phyloP scores from a whole-genome alignment of 2,113 vertebrate species.

The Tauraco erythrolophus region DNA sequence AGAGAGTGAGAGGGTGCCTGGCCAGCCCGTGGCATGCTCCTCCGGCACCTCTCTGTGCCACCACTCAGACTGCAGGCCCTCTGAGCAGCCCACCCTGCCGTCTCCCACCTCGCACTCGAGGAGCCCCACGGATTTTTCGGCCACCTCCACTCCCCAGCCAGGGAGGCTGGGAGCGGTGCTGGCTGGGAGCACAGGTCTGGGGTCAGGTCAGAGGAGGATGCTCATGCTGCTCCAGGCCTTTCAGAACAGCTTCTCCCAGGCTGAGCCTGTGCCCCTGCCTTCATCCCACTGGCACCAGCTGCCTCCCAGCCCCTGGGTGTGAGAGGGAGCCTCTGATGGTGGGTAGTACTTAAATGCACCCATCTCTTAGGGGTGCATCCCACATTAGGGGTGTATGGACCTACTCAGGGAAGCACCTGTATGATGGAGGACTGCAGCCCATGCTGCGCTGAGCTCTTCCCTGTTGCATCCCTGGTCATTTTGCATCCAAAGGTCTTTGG shows the following conservation, averaged over 20 bases:
- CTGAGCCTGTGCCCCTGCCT: neutral
- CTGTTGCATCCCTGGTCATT: neutral
- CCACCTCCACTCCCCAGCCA: fast-evolving
- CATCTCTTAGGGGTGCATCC: neutral
- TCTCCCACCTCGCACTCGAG: neutral
- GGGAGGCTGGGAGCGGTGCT: neutral
- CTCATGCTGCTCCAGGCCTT: neutral
- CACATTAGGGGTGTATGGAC: fast-evolving
- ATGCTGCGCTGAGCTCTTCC: neutral
- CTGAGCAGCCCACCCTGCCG: neutral
- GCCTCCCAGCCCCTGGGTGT: neutral
- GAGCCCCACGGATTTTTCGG: fast-evolving
- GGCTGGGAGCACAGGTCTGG: neutral
- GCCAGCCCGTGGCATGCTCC: constrained; percentile 11
- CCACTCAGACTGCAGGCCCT: neutral
- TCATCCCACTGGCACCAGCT: neutral
- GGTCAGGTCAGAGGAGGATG: neutral
- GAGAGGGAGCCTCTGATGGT: neutral
- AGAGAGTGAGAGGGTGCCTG: constrained; percentile 72
- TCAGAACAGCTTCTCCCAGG: constrained; percentile 23
- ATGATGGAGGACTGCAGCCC: neutral
- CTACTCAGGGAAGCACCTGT: neutral
- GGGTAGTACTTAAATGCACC: neutral
- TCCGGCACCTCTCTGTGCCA: constrained; percentile 39
- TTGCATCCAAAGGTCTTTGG: neutral